phyloP scores from a whole-genome alignment of 2,888 invertebrate species.

The Apocheima hispidaria region DNA sequence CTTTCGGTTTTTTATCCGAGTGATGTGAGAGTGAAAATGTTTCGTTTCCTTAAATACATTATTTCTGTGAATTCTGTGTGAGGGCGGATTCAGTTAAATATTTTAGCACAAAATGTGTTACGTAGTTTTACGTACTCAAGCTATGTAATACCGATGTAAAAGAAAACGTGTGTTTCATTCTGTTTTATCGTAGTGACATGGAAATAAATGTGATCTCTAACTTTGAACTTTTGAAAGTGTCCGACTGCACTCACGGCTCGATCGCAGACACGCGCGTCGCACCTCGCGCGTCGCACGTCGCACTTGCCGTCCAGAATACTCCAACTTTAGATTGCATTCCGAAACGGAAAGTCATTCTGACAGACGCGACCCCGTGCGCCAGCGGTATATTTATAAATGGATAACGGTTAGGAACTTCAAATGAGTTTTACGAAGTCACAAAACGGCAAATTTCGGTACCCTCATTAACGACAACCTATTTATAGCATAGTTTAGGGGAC shows the following conservation, averaged over 20 bases:
- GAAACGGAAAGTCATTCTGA: constrained; percentile 33
- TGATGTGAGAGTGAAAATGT: constrained; percentile 38
- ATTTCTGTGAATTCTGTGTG: constrained; percentile 8
- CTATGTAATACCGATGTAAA: background rate
- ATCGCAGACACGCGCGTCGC: background rate
- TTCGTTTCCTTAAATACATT: constrained; percentile 38
- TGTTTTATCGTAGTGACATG: too few species aligned
- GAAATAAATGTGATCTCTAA: background rate
- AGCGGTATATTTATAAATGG: constrained; percentile 45
- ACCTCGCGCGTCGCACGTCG: background rate
- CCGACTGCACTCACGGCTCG: background rate
- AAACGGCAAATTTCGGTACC: constrained; percentile 37
- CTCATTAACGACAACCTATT: constrained; percentile 39
- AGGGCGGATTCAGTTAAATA: constrained; percentile 2
- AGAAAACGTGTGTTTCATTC: background rate
- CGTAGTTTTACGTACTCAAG: background rate
- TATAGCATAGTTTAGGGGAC: constrained; percentile 30
- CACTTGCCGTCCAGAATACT: too few species aligned
- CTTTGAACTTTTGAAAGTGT: background rate
- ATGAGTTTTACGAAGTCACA: constrained; percentile 51
- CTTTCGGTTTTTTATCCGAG: constrained; percentile 42
- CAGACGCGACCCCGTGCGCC: too few species aligned
- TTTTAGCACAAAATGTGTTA: constrained; percentile 12
- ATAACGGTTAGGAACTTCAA: constrained; percentile 52
- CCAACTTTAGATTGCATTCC: constrained; percentile 29